Evolutionary conservation across 2,888 invertebrate species (phyloP).

Genomic region (Tuta absoluta): DNA sequence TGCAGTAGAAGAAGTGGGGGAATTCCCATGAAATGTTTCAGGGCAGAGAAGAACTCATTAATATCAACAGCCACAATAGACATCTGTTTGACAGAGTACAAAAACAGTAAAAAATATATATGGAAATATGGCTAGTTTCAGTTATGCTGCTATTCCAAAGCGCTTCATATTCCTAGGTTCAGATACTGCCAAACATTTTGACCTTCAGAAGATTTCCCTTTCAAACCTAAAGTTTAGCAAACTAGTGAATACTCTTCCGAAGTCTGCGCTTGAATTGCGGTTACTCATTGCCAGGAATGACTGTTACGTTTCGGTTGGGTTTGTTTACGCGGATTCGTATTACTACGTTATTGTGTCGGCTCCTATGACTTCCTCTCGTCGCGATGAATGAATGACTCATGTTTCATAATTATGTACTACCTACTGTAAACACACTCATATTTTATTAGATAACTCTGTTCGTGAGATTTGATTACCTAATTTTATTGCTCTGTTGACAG

Average conservation of each 20-base stretch:
- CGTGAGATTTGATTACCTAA: conserved; percentile 25
- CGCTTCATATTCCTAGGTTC: no score
- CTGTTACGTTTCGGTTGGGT: conserved; percentile 13
- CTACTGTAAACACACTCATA: conserved; percentile 12
- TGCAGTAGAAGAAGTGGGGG: not conserved
- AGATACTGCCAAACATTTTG: no score
- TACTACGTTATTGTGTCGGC: conserved; percentile 39
- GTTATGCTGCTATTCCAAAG: no score
- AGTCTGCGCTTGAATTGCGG: not conserved
- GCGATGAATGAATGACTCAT: conserved; percentile 50
- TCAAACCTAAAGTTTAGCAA: not conserved
- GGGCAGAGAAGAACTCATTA: not conserved
- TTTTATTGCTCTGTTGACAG: conserved; percentile 26
- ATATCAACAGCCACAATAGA: not conserved
- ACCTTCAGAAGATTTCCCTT: no score
- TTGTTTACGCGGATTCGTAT: conserved; percentile 42
- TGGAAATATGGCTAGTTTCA: no score
- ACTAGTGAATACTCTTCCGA: not conserved
- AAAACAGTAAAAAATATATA: no score
- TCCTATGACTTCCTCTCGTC: conserved; percentile 51
- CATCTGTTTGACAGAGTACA: not conserved
- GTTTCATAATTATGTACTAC: conserved; percentile 20
- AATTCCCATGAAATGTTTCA: not conserved
- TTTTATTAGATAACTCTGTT: conserved; percentile 24
- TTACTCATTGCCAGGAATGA: conserved; percentile 4